Percentiles rank a stretch among this genome's conserved stretches.
Conservation (phyloP, 2,797 vertebrate genomes). For the Lophura swinhoii region DNA sequence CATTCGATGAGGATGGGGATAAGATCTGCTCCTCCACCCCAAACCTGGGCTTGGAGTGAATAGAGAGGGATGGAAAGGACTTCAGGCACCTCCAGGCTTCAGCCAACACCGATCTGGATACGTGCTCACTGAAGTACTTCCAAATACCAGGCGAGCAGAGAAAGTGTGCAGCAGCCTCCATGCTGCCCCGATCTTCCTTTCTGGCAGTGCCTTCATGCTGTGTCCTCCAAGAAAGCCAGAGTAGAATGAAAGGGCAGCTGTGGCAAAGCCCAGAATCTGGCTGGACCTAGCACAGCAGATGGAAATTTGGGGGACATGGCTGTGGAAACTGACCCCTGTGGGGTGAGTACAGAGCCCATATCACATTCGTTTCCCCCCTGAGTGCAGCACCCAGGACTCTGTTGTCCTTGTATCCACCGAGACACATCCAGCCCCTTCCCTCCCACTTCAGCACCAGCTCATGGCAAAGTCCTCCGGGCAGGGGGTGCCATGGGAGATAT, state of each 20-base stretch:
- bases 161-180: neutral
- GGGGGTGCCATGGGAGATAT: too few relatives aligned
- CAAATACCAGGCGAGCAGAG: neutral
- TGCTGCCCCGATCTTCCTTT: neutral
- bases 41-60: neutral
- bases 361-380: neutral
- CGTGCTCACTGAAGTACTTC: neutral
- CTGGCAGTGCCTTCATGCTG: rapidly evolving
- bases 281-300: neutral
- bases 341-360: neutral
- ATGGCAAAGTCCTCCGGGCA: neutral
- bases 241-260: neutral
- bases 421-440: neutral
- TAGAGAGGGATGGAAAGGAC: neutral
- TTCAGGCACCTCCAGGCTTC: neutral
- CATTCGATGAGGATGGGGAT: neutral
- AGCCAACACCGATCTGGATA: neutral
- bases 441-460: neutral
- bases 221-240: rapidly evolving
- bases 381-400: neutral
- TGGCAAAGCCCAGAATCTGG: neutral
- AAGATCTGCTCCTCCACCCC: neutral
- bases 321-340: neutral
- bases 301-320: conserved; percentile 28
- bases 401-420: neutral